Percentiles rank a stretch among this genome's conserved stretches.
phyloP scores from a whole-genome alignment of 2,113 vertebrate genomes.

The Lagopus muta region DNA sequence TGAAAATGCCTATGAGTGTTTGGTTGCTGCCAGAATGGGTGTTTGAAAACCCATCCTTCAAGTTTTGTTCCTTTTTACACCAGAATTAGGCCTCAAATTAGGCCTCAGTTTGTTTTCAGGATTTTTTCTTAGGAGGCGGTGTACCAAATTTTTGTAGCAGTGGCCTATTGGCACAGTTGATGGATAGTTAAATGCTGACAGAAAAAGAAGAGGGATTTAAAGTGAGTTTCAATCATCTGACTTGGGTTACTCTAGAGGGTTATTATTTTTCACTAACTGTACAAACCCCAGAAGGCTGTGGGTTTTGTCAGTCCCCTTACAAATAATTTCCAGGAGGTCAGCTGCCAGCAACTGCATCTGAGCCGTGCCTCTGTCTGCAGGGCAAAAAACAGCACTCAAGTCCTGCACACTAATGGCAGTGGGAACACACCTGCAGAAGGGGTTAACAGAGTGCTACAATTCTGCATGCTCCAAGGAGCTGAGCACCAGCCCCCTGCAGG shows the following conservation, averaged over 20 bases:
- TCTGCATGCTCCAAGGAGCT: not conserved
- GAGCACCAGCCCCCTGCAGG: accelerated
- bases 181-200: not conserved
- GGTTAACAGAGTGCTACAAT: accelerated
- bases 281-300: not conserved
- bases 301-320: not conserved
- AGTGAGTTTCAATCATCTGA: not conserved
- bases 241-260: not conserved
- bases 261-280: not conserved
- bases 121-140: not conserved
- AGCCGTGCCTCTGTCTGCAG: not conserved
- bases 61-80: not conserved
- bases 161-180: not conserved
- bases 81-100: not conserved
- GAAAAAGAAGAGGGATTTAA: not conserved
- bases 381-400: not conserved
- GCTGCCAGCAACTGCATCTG: not conserved
- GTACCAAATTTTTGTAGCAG: not conserved
- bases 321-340: not conserved
- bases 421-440: accelerated
- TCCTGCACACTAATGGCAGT: accelerated
- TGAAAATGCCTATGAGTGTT: not conserved
- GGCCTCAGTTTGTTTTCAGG: not conserved
- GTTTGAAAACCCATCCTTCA: constrained; percentile 4
- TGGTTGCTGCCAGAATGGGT: not conserved